Base-by-base conservation (phyloP, 2,113 vertebrate genomes). In the Galeopterus variegatus region DNA sequence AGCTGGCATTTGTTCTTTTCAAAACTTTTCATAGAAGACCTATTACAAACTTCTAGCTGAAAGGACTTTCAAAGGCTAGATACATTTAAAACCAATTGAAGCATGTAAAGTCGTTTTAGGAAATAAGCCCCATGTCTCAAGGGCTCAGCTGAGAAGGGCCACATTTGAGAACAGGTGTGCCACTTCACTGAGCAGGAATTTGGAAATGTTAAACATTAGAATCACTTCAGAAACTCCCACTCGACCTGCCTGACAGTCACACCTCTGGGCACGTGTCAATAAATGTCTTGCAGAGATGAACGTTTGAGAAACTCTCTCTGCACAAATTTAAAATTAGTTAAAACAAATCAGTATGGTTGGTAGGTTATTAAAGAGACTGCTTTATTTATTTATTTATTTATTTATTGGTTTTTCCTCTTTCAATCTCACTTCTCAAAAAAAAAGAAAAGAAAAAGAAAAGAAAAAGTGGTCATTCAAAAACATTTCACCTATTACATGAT, bases 81-180 rank as follows among this genome's bases (percentile, higher is more conserved):
- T 84, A 67, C 93, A 90, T 96, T 97, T 95, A 96, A 97, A 86
- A 97, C 45, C 96, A 84, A 92, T 17, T 88, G 95, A 93, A 97
- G 95, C 87, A 90, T 90, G 87, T 54, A 62, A 92, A 95, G 96
- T 73, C 70, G 0, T 95, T 94, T 97, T 93, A 93, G 94, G 86
- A 95, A 92, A 92, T 90, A 92, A 95, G 90, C 28, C 95, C 93
- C 26, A 45, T 26, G 3, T 95, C 92, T 87, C 92, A 72, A 58
- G 90, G 73, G 89, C 79, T 91, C 1, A 0, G 58, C 77, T 41
- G 58, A 92, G 79, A 41, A 92, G 69, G 89, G 31, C 80, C 79
- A 85, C 5, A 3, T 87, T 79, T 72, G 72, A 88, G 96, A 94
- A 88, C 90, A 94, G 92, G 96, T 96, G 90, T 76, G 84, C 94